A percentile compares a stretch with the other conserved stretches of the same genome.
Conservation (phyloP, 2,797 vertebrate genomes). For the Orestias chungarensis region DNA sequence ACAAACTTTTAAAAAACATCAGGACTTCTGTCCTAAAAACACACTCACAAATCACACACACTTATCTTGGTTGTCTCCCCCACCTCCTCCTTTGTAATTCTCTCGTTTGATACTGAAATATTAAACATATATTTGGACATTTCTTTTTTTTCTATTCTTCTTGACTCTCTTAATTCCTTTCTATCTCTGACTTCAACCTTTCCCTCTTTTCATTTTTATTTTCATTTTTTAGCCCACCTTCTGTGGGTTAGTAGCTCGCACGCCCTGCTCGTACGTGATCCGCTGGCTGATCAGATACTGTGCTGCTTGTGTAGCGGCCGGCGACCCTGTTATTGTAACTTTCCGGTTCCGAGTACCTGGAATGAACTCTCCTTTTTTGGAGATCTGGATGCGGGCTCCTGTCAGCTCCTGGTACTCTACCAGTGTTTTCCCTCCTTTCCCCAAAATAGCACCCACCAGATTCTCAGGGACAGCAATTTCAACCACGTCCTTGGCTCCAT, state of each 20-base stretch:
- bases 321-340: slow-evolving; percentile 95
- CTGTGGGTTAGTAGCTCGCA: slow-evolving; percentile 95
- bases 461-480: slow-evolving; percentile 96
- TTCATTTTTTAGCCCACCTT: slow-evolving; percentile 90
- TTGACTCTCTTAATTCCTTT: slow-evolving; percentile 70
- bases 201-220: slow-evolving; percentile 73
- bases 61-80: slow-evolving; percentile 78
- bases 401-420: slow-evolving; percentile 98
- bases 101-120: slow-evolving; percentile 81
- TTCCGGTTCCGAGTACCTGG: slow-evolving; percentile 97
- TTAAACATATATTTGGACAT: slow-evolving; percentile 81
- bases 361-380: slow-evolving; percentile 97
- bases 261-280: slow-evolving; percentile 96
- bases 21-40: slow-evolving; percentile 83
- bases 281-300: slow-evolving; percentile 98
- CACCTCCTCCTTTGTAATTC: slow-evolving; percentile 77
- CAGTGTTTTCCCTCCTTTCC: slow-evolving; percentile 95
- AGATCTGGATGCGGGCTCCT: slow-evolving; percentile 96
- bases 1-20: slow-evolving; percentile 84
- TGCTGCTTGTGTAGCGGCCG: slow-evolving; percentile 93
- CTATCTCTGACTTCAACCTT: slow-evolving; percentile 78
- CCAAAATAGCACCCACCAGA: slow-evolving; percentile 95
- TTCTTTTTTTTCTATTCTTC: slow-evolving; percentile 71
- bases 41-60: slow-evolving; percentile 84
- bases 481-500: slow-evolving; percentile 94